Base-by-base conservation (phyloP, 2,113 vertebrate genomes). In the Psilopogon haemacephalus region DNA sequence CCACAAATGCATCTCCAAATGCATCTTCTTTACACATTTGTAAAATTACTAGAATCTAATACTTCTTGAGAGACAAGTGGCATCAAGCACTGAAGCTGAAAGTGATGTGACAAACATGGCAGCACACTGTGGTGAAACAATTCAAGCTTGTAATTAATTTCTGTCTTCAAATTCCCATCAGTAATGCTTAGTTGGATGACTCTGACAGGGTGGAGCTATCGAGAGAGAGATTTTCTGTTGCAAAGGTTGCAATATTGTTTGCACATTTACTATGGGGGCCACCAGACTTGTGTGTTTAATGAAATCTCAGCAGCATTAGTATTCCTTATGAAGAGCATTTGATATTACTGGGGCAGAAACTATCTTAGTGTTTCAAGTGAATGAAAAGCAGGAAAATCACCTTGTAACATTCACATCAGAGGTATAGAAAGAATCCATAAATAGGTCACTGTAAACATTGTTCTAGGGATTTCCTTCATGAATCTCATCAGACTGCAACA, bases 121-220 rank as follows among this genome's bases (percentile, higher is more conserved):
- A 97, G 93, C 93, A 69, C 33, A 84, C 74, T 90, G 90, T 96
- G 88, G 95, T 95, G 89, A 97, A 98, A 97, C 96, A 98, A 94
- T 97, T 98, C 97, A 98, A 96, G 97, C 97, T 92, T 98, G 96
- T 98, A 98, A 98, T 98, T 98, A 97, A 98, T 97, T 98, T 97
- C 93, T 98, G 92, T 97, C 97, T 97, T 98, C 98, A 98, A 98
- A 98, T 97, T 89, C 58, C 94, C 95, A 97, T 97, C 97, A 97
- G 95, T 97, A 97, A 97, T 97, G 96, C 95, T 97, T 96, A 96
- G 95, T 89, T 97, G 89, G 94, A 96, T 95, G 86, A 93, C 70
- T 96, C 88, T 97, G 97, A 97, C 95, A 97, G 83, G 88, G 88
- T 83, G 70, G 80, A 93, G 92, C 77, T 95, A 96, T 92, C 94